A percentile compares a stretch with the other conserved stretches of the same genome.
Conservation (phyloP, 2,113 vertebrate species). For the Aplodontia rufa region DNA sequence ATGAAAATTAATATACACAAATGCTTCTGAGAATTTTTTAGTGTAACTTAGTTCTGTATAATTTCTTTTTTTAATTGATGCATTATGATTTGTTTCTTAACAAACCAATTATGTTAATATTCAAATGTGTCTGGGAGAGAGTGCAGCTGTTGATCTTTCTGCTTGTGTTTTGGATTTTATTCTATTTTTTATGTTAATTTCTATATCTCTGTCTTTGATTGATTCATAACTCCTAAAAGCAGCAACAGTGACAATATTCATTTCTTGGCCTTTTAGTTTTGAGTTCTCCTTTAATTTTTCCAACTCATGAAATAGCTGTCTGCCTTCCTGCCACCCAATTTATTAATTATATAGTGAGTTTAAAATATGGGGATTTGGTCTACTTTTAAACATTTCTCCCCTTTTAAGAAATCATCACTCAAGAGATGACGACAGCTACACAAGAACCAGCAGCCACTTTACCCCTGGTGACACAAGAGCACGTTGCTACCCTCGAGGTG, state of each 20-base stretch:
- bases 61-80: too few species aligned
- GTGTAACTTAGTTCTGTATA: not conserved
- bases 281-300: not conserved
- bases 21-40: constrained; percentile 11
- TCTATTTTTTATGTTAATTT: constrained; percentile 24
- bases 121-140: not conserved
- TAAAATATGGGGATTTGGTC: not conserved
- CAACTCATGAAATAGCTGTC: not conserved
- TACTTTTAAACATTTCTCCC: constrained; percentile 41
- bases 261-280: not conserved
- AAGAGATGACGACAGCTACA: constrained; percentile 66
- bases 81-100: constrained; percentile 29
- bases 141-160: not conserved
- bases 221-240: not conserved
- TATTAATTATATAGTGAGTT: constrained; percentile 7
- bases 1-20: not conserved
- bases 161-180: constrained; percentile 43
- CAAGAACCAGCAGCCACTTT: constrained; percentile 64
- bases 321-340: not conserved
- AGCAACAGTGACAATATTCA: not conserved
- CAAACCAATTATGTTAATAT: constrained; percentile 15
- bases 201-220: not conserved
- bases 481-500: constrained; percentile 42
- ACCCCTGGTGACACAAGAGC: constrained; percentile 17
- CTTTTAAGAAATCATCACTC: constrained; percentile 70